Base-by-base conservation (phyloP, 1,140 invertebrate genomes). In the Lordiphosa clarofinis region DNA sequence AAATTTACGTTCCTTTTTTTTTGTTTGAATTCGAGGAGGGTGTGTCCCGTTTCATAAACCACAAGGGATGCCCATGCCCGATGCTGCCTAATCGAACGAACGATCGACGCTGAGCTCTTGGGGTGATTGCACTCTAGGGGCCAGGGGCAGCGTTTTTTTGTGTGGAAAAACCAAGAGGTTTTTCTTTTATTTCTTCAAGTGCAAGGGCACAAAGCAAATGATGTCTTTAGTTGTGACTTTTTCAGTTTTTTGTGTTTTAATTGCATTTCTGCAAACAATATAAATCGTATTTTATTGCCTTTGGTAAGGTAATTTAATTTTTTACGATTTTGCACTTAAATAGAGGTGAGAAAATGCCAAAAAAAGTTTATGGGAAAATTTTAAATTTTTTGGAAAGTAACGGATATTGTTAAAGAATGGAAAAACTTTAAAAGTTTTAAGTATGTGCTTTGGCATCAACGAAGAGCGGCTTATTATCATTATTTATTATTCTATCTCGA, bases 251-350 rank as follows among this genome's bases (percentile, higher is more conserved):
- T 75, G 53, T 47, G 31, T 56, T 86, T 71, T 84, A 86, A 86
- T 86, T 86, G 70, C 79, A 86, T 79, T 86, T 86, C 68, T 72
- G 70, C 79, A 78, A 79, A 86, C 74, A 86, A 86, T 79, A 86
- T 74, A 86, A 86, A 86, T 79, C 70, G 63, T 59, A 61, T 86
- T 86, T 86, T 86, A 86, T 86, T 86, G 74, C 81, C 56, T 59
- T 58, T 47, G 66, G 56, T 71, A 69, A 38, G 70, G 79, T 58
- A 86, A 86, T 86, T 86, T 64, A 86, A 86, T 86, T 86, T 86
- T 86, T 86, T 86, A 86, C 81, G 79, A 86, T 86, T 86, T 86
- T 86, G 79, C 73, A 86, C 79, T 68, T 36, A 56, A 67, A 86
- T 71, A 59, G 43, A 47, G 39, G 40, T 33, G 13, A 33, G 13